Percentiles rank a stretch among this genome's conserved stretches.
phyloP scores from a whole-genome alignment of 2,797 vertebrate genomes.

The Dermochelys coriacea region DNA sequence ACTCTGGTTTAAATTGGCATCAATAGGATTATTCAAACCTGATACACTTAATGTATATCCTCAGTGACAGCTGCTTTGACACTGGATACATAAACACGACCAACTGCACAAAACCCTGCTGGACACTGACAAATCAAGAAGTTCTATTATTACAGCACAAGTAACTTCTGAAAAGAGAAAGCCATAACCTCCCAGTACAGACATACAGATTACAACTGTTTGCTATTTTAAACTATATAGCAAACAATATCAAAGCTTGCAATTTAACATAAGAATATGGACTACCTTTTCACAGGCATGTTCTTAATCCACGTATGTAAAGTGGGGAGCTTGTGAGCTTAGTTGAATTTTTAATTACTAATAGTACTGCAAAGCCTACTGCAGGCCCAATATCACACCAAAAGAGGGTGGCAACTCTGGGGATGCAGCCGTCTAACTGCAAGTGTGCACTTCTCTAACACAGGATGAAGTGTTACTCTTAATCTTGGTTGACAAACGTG shows the following conservation, averaged over 20 bases:
- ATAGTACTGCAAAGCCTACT: background rate
- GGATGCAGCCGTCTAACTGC: conserved; percentile 17
- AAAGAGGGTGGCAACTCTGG: background rate
- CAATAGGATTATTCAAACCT: background rate
- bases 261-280: background rate
- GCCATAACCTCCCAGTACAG: background rate
- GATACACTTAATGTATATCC: background rate
- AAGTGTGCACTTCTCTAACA: conserved; percentile 6
- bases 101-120: background rate
- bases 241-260: background rate
- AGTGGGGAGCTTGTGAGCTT: background rate
- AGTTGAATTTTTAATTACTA: conserved; percentile 15
- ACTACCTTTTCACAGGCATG: background rate
- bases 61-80: background rate
- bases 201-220: background rate
- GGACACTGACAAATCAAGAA: conserved; percentile 14
- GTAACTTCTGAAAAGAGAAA: background rate
- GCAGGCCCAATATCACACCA: background rate
- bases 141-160: background rate
- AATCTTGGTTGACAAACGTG: conserved; percentile 28
- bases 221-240: background rate
- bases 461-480: background rate
- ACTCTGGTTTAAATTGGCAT: background rate
- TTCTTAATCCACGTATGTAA: background rate
- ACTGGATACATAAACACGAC: background rate